A percentile compares a stretch with the other conserved stretches of the same genome.
Conservation (phyloP, 2,113 vertebrate genomes). For the Anser cygnoides region DNA sequence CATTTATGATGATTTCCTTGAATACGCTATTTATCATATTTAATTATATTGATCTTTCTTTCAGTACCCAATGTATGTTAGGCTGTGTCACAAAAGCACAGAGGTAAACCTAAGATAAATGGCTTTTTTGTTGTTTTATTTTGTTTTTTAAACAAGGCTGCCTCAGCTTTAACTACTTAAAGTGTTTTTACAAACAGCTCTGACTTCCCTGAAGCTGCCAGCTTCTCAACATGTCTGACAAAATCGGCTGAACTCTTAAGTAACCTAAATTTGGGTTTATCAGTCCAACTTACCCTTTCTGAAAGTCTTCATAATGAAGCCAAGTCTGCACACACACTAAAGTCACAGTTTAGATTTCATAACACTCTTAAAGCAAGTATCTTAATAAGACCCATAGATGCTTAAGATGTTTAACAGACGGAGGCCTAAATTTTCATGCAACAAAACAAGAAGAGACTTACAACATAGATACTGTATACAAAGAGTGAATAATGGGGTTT, state of each 20-base stretch:
- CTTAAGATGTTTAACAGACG: not conserved
- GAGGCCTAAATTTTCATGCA: not conserved
- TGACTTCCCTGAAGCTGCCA: not conserved
- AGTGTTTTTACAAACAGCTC: not conserved
- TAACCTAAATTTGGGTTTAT: not conserved
- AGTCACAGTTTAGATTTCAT: not conserved
- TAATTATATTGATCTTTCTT: not conserved
- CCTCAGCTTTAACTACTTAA: not conserved
- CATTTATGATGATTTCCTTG: fast-evolving
- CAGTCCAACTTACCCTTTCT: not conserved
- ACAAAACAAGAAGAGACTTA: not conserved
- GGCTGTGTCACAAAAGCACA: not conserved
- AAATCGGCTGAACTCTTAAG: not conserved
- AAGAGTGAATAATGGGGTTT: not conserved
- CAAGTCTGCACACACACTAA: not conserved
- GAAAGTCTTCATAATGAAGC: not conserved
- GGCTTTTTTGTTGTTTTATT: not conserved
- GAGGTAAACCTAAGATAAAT: not conserved
- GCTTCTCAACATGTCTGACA: not conserved
- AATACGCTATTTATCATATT: not conserved
- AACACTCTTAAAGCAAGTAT: not conserved
- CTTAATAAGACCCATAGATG: not conserved
- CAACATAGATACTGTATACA: not conserved
- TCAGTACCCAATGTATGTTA: not conserved
- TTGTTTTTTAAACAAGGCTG: not conserved